phyloP scores from a whole-genome alignment of 1,140 invertebrate species.

The Rhagoletis zephyria region DNA sequence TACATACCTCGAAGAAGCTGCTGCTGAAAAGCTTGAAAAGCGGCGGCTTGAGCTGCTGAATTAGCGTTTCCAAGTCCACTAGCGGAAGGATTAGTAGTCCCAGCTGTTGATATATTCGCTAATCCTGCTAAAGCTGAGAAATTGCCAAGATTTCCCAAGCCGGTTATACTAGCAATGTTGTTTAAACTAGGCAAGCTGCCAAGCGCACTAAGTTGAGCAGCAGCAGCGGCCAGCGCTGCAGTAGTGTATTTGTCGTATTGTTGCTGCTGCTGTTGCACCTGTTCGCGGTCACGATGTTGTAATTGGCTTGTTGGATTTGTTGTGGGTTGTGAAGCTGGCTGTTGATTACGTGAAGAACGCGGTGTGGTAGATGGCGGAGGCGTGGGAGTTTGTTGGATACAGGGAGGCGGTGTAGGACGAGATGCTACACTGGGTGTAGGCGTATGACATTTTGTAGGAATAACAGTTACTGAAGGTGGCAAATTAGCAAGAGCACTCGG shows the following conservation, averaged over 20 bases:
- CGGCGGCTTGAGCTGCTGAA: constrained; percentile 77
- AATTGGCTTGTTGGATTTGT: constrained; percentile 76
- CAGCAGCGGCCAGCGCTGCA: constrained; percentile 72
- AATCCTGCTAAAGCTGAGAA: constrained; percentile 68
- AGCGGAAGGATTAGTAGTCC: constrained; percentile 74
- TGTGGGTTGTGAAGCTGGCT: constrained; percentile 68
- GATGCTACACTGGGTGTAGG: constrained; percentile 74
- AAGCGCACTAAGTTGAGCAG: constrained; percentile 70
- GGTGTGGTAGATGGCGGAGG: constrained; percentile 74
- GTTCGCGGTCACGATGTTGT: constrained; percentile 74
- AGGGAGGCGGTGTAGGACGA: constrained; percentile 74
- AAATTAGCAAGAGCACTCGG: constrained; percentile 69
- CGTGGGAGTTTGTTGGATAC: constrained; percentile 70
- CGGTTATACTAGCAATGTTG: constrained; percentile 66
- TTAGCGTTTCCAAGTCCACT: constrained; percentile 70
- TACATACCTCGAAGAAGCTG: constrained; percentile 81
- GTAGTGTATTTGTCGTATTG: constrained; percentile 75
- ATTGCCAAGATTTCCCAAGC: constrained; percentile 69
- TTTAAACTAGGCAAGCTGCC: constrained; percentile 69
- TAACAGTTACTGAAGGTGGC: constrained; percentile 70
- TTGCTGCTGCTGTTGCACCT: constrained; percentile 66
- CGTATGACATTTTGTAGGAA: constrained; percentile 72
- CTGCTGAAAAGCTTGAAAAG: constrained; percentile 86
- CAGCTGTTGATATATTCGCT: constrained; percentile 69
- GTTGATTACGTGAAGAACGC: constrained; percentile 71